Percentiles rank a stretch among this genome's conserved stretches.
phyloP scores from a whole-genome alignment of 2,888 invertebrate species.

The Nipponacmea schrenckii region DNA sequence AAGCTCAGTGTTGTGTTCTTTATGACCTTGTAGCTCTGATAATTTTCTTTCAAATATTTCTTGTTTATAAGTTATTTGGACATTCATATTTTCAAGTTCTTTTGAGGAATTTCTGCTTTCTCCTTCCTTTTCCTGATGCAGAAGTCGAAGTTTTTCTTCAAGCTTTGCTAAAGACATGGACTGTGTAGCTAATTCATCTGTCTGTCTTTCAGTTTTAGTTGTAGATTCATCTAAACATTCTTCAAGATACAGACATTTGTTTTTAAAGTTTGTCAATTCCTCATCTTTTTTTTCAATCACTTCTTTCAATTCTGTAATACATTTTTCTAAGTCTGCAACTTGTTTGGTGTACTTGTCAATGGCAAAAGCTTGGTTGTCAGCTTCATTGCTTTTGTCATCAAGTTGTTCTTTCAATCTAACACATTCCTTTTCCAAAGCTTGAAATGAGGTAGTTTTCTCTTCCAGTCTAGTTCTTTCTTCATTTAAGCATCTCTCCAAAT shows the following conservation, averaged over 20 bases:
- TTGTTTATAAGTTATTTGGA: conserved; percentile 31
- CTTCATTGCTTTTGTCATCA: conserved; percentile 14
- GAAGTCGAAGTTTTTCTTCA: conserved; percentile 21
- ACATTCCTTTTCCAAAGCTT: conserved; percentile 21
- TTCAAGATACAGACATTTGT: conserved; percentile 7
- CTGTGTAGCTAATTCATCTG: conserved; percentile 13
- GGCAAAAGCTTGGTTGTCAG: conserved; percentile 8
- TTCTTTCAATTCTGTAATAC: conserved; percentile 20
- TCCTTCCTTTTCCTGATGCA: conserved; percentile 17
- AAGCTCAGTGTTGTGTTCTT: conserved; percentile 21
- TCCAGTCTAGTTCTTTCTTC: conserved; percentile 9
- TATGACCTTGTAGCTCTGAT: conserved; percentile 24
- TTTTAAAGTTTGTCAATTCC: conserved; percentile 10
- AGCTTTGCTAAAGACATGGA: conserved; percentile 15
- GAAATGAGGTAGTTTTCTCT: conserved; percentile 11
- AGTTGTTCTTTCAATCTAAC: conserved; percentile 24
- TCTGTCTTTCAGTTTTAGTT: conserved; percentile 19
- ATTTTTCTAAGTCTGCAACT: conserved; percentile 16
- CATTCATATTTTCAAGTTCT: conserved; percentile 26
- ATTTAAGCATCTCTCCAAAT: conserved; percentile 2
- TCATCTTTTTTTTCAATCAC: conserved; percentile 25
- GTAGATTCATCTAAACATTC: conserved; percentile 18
- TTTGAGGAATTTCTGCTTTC: conserved; percentile 9
- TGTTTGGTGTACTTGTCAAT: conserved; percentile 14
- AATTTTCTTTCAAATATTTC: conserved; percentile 27